Evolutionary conservation across 2,113 vertebrate genomes (phyloP), one percentile per base, ranked within the genome.

Genomic region (Stigmatopora argus): DNA sequence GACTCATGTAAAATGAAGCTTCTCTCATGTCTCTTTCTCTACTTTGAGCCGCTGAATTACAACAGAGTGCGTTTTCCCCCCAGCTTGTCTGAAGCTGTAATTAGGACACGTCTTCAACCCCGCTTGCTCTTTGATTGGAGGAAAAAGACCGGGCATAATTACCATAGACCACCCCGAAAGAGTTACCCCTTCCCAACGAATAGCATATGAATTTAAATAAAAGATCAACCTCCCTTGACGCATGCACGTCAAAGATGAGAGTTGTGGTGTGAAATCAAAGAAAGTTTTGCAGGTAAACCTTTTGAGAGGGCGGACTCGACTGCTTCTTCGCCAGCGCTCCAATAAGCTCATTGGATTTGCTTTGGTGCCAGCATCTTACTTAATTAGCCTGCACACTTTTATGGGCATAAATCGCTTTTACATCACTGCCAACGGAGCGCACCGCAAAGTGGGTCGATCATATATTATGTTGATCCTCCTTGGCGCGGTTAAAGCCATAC

Each of bases 341-440:
- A 80, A 78, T 85, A 86, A 89, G 82, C 85, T 85, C 83, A 85
- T 85, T 81, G 85, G 82, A 80, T 86, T 81, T 82, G 81, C 81
- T 74, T 46, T 74, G 0, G 72, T 84, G 86, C 86, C 87, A 86
- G 65, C 67, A 75, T 85, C 81, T 83, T 81, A 85, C 81, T 89
- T 86, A 86, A 88, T 89, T 88, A 89, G 85, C 88, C 77, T 73
- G 80, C 82, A 84, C 72, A 82, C 85, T 83, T 88, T 85, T 85
- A 86, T 70, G 74, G 83, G 77, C 79, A 84, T 84, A 86, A 85
- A 85, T 83, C 67, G 75, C 79, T 85, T 88, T 85, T 83, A 80
- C 83, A 79, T 85, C 79, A 78, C 74, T 85, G 84, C 80, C 85
- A 89, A 48, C 68, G 21, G 71, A 82, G 78, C 59, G 70, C 77